A percentile compares a stretch with the other conserved stretches of the same genome.
Conservation (phyloP, 1,140 invertebrate species). For the Fopius arisanus region DNA sequence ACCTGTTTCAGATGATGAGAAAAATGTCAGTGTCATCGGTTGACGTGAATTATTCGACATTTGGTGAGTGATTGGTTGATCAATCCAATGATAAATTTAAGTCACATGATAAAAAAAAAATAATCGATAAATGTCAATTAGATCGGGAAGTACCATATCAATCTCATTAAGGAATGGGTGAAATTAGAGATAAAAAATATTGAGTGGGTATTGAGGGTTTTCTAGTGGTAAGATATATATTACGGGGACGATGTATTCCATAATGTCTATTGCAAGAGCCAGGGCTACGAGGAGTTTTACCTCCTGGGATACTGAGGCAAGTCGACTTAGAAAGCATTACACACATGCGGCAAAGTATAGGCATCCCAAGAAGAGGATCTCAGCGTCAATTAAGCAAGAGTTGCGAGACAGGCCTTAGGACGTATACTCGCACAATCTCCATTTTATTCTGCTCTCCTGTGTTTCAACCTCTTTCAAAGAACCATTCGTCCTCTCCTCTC, state of each 20-base stretch:
- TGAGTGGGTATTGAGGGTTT: background rate
- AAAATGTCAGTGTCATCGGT: background rate
- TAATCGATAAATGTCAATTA: constrained; percentile 20
- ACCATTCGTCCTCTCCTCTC: constrained; percentile 31
- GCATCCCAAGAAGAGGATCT: constrained; percentile 44
- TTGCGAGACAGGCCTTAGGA: constrained; percentile 49
- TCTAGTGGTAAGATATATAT: constrained; percentile 26
- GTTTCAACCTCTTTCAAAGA: constrained; percentile 34
- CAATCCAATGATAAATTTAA: no score
- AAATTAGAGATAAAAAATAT: constrained; percentile 7
- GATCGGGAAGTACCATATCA: constrained; percentile 35
- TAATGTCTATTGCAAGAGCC: constrained; percentile 10
- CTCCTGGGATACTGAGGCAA: constrained; percentile 24
- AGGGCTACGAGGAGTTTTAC: background rate
- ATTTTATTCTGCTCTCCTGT: constrained; percentile 39
- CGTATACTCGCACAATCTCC: constrained; percentile 50
- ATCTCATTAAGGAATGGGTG: constrained; percentile 35
- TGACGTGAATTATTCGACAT: background rate
- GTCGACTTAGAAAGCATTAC: constrained; percentile 21
- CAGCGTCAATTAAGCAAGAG: constrained; percentile 53
- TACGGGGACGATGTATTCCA: constrained; percentile 22
- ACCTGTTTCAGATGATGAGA: background rate
- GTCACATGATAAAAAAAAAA: no score
- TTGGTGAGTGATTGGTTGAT: background rate
- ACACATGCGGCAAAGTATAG: constrained; percentile 22